Conservation (phyloP, 2,797 vertebrate genomes). For the Lutjanus campechanus region DNA sequence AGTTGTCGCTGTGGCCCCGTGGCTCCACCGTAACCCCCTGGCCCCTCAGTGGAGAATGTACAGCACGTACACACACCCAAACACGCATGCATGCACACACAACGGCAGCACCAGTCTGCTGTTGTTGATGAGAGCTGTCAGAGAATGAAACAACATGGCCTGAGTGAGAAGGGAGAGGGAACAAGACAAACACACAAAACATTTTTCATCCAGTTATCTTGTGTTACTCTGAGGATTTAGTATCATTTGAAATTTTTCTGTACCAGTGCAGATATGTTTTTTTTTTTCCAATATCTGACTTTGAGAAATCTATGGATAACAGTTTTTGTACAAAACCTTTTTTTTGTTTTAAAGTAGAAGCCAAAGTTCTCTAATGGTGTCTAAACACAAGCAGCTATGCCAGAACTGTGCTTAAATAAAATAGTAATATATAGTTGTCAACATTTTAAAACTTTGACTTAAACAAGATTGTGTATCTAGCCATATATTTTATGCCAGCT, state of each 20-base stretch:
- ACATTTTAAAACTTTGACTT: not conserved
- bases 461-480: slow-evolving; percentile 3
- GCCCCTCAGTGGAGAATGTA: slow-evolving; percentile 68
- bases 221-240: slow-evolving; percentile 16
- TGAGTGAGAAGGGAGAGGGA: slow-evolving; percentile 58
- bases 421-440: not conserved
- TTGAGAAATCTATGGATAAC: not conserved
- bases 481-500: not conserved
- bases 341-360: not conserved
- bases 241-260: slow-evolving; percentile 8
- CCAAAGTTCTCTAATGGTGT: not conserved
- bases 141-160: slow-evolving; percentile 75
- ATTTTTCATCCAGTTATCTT: slow-evolving; percentile 48
- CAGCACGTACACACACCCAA: slow-evolving; percentile 47
- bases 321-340: not conserved
- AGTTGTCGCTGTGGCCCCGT: slow-evolving; percentile 80
- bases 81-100: slow-evolving; percentile 49
- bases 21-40: slow-evolving; percentile 76
- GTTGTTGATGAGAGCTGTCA: slow-evolving; percentile 85
- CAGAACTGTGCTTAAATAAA: not conserved
- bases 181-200: slow-evolving; percentile 53
- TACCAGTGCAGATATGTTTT: not conserved
- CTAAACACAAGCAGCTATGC: not conserved
- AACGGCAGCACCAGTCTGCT: slow-evolving; percentile 69
- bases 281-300: not conserved